These are phyloP conservation scores for Volucella inanis DNA, from an alignment of 2,888 invertebrate genomes.

Conservation along the genomic window DNA sequence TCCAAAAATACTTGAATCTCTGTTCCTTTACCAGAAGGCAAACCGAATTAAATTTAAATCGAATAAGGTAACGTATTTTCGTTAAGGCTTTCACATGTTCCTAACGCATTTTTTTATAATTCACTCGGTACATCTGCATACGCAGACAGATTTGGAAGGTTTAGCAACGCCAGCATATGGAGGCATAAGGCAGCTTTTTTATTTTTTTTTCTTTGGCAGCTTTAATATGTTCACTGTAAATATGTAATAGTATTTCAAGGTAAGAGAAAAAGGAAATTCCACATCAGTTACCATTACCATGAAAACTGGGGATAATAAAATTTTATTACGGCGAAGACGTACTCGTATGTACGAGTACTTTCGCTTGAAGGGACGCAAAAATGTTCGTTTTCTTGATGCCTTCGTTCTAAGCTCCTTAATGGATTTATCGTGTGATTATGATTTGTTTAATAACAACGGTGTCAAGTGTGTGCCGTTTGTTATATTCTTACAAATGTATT, in stretches of 20 bases:
- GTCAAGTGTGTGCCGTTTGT: slow-evolving; percentile 24
- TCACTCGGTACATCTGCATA: neutral
- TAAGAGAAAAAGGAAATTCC: slow-evolving; percentile 35
- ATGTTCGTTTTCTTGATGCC: slow-evolving; percentile 1
- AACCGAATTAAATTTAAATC: slow-evolving; percentile 61
- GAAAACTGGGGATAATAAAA: slow-evolving; percentile 35
- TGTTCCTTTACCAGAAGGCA: slow-evolving; percentile 14
- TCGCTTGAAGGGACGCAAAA: slow-evolving; percentile 17
- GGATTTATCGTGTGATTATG: slow-evolving; percentile 55
- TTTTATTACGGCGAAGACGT: slow-evolving; percentile 30
- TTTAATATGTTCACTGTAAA: slow-evolving; percentile 35
- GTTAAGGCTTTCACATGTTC: slow-evolving; percentile 26
- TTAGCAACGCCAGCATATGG: neutral
- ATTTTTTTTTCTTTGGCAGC: neutral
- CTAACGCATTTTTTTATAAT: slow-evolving; percentile 1
- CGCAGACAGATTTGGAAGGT: neutral
- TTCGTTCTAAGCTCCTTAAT: slow-evolving; percentile 48
- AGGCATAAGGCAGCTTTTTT: neutral
- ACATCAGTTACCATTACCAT: slow-evolving; percentile 41
- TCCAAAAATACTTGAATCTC: neutral
- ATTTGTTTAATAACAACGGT: slow-evolving; percentile 53
- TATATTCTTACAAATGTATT: slow-evolving; percentile 24
- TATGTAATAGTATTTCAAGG: slow-evolving; percentile 37
- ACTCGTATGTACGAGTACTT: neutral
- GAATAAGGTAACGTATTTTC: slow-evolving; percentile 36